A percentile compares a stretch with the other conserved stretches of the same genome.
These are phyloP conservation scores for Sclerodermus sp. DNA, from an alignment of 2,888 invertebrate species.

Conservation along the genomic window DNA sequence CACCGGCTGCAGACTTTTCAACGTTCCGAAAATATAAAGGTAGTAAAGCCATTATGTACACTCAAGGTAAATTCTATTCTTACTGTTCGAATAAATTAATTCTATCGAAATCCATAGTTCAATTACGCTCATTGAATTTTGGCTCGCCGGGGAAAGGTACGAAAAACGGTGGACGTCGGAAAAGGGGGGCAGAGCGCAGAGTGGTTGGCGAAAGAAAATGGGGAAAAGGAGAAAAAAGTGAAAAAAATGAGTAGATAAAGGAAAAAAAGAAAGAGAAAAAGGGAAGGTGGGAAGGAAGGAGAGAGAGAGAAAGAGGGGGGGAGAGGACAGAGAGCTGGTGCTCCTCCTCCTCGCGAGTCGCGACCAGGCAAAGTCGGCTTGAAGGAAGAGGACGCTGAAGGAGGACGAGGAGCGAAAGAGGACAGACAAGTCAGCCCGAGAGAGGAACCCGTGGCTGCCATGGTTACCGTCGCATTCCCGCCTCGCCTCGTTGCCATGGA, in stretches of 20 bases:
- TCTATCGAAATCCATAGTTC: too few relatives aligned
- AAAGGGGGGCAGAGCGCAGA: too few relatives aligned
- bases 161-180: too few relatives aligned
- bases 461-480: conserved; percentile 58
- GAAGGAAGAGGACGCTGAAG: conserved; percentile 49
- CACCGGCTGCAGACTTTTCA: too few relatives aligned
- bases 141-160: too few relatives aligned
- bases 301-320: conserved; percentile 7
- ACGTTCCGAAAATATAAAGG: too few relatives aligned
- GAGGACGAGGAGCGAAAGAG: conserved; percentile 35
- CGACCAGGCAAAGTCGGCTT: conserved; percentile 33
- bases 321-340: conserved; percentile 11
- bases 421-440: conserved; percentile 51
- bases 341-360: conserved; percentile 24
- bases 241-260: conserved; percentile 4
- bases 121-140: too few relatives aligned
- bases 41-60: too few relatives aligned
- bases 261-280: conserved; percentile 6
- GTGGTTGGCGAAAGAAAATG: conserved; percentile 12
- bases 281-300: conserved; percentile 14
- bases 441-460: conserved; percentile 55
- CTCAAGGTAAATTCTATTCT: too few relatives aligned
- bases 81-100: too few relatives aligned
- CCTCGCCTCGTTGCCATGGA: conserved; percentile 63
- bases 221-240: conserved; percentile 20